Base-by-base conservation (phyloP, 2,113 vertebrate species). In the Mola mola region DNA sequence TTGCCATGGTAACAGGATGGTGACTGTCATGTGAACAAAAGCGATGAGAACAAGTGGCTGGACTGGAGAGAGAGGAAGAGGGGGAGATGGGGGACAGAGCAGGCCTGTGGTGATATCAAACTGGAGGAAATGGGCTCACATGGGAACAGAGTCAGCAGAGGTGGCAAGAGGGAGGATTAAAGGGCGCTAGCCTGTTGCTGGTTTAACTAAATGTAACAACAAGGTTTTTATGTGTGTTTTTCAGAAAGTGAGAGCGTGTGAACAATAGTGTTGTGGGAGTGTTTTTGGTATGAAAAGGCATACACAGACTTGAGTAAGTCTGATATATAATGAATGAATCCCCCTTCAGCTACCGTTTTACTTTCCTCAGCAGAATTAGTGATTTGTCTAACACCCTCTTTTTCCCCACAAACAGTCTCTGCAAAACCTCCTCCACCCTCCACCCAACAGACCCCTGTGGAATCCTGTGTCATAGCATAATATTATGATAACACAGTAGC, bases 261-360 rank as follows among this genome's bases (percentile, higher is more conserved):
- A 51, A 68, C 51, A 56, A 46, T 63, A 55, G 69, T 41, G 59
- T 78, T 63, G 42, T 50, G 71, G 67, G 63, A 47, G 60, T 67
- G 66, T 78, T 77, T 85, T 75, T 57, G 70, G 78, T 71, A 44
- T 68, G 76, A 84, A 84, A 81, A 84, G 75, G 78, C 75, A 78
- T 78, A 83, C 84, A 77, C 63, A 85, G 75, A 79, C 82, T 81
- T 79, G 72, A 86, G 51, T 57, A 78, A 82, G 84, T 69, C 69
- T 86, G 64, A 82, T 84, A 78, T 82, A 85, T 85, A 85, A 90
- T 90, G 78, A 87, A 88, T 85, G 80, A 85, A 83, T 63, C 21
- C 48, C 64, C 81, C 81, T 73, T 71, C 55, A 82, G 79, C 86
- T 67, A 71, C 29, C 16, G 16, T 55, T 82, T 83, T 75, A 66